Percentiles rank a stretch among this genome's conserved stretches.
These are phyloP conservation scores for Semotilus atromaculatus DNA, from an alignment of 2,797 vertebrate species.

Conservation along the genomic window DNA sequence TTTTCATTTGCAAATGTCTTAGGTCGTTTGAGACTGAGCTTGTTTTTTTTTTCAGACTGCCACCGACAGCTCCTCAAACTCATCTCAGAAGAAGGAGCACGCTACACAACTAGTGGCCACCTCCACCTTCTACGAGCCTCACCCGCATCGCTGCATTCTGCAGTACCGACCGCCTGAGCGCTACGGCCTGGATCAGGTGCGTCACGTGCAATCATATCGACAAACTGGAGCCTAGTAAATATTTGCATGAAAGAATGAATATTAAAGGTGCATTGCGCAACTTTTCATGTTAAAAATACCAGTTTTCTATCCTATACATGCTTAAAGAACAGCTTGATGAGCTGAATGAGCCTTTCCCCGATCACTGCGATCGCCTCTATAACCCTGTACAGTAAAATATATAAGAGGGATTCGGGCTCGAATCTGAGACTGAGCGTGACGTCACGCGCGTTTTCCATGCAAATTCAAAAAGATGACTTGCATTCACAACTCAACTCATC, in stretches of 20 bases:
- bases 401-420: no score
- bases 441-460: no score
- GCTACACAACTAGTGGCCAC: conserved; percentile 87
- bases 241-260: not conserved
- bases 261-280: no score
- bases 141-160: conserved; percentile 86
- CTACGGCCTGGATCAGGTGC: conserved; percentile 93
- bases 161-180: conserved; percentile 86
- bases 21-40: not conserved
- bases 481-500: no score
- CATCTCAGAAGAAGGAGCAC: conserved; percentile 93
- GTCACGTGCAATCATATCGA: conserved; percentile 40
- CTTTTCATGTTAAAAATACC: no score
- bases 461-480: not conserved
- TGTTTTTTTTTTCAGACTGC: conserved; percentile 82
- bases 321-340: no score
- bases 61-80: conserved; percentile 98
- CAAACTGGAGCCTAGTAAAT: not conserved
- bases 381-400: no score
- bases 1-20: not conserved
- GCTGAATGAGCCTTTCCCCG: no score
- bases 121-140: conserved; percentile 86
- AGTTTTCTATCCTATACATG: no score
- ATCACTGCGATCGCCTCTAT: no score
- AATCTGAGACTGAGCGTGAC: no score